Percentiles rank a stretch among this genome's conserved stretches.
Evolutionary conservation across 2,113 vertebrate species (phyloP).

Genomic region (Antennarius striatus): DNA sequence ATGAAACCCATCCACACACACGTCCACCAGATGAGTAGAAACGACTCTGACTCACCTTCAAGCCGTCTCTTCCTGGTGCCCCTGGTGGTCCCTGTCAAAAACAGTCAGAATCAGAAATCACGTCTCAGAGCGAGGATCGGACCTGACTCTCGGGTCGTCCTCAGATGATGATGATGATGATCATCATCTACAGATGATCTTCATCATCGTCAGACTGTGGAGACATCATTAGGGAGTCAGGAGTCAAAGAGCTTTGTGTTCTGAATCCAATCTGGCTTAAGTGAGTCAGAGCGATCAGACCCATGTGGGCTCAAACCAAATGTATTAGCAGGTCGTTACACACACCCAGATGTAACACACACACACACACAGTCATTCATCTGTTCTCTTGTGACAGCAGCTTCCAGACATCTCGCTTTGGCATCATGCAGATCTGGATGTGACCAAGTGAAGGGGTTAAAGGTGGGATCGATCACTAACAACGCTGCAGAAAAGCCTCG

Average conservation of each 20-base stretch:
- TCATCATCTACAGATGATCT: no score
- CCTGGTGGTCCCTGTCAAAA: conserved; percentile 87
- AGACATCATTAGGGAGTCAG: no score
- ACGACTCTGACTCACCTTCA: conserved; percentile 82
- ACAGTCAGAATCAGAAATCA: no score
- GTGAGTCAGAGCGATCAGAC: conserved; percentile 1
- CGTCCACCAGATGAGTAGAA: neutral
- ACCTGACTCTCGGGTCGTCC: no score
- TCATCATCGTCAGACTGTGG: no score
- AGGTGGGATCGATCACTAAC: conserved; percentile 51
- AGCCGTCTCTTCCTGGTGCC: conserved; percentile 89
- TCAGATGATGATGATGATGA: no score
- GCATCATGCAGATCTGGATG: conserved; percentile 12
- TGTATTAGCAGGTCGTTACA: conserved; percentile 1
- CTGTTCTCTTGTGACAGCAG: conserved; percentile 17
- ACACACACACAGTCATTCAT: conserved; percentile 13
- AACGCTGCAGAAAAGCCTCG: conserved; percentile 7
- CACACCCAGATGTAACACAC: neutral
- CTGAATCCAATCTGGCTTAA: conserved; percentile 14
- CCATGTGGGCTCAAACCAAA: conserved; percentile 9
- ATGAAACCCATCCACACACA: no score
- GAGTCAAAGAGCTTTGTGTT: neutral
- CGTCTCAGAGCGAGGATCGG: no score
- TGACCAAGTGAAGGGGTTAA: conserved; percentile 51
- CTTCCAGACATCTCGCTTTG: conserved; percentile 24